A percentile compares a stretch with the other conserved stretches of the same genome.
phyloP scores from a whole-genome alignment of 2,888 invertebrate genomes.

The Leptodirus hochenwartii region DNA sequence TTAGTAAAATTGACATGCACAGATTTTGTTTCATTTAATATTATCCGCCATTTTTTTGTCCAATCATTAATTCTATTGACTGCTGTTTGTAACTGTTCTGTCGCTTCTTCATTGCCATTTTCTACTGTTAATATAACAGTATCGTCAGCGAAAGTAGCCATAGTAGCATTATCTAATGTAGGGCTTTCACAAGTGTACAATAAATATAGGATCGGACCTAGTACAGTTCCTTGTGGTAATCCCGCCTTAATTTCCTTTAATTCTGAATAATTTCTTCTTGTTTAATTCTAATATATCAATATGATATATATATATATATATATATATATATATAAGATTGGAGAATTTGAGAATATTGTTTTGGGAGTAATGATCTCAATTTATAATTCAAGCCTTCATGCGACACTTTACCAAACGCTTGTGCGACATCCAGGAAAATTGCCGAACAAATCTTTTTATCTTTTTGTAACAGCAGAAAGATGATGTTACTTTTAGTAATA shows the following conservation, averaged over 20 bases:
- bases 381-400: slow-evolving; percentile 12
- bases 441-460: slow-evolving; percentile 9
- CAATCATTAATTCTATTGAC: slow-evolving; percentile 4
- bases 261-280: slow-evolving; percentile 9
- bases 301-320: too few relatives aligned
- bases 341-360: slow-evolving; percentile 6
- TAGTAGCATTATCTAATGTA: too few relatives aligned
- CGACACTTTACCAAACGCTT: slow-evolving; percentile 14
- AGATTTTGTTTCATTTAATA: slow-evolving; percentile 6
- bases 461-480: too few relatives aligned
- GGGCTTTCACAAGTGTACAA: slow-evolving; percentile 5
- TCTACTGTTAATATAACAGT: slow-evolving; percentile 8
- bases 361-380: slow-evolving; percentile 8
- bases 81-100: slow-evolving; percentile 6
- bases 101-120: slow-evolving; percentile 5
- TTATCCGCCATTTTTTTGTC: slow-evolving; percentile 7
- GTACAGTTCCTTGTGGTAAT: slow-evolving; percentile 8
- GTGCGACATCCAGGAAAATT: slow-evolving; percentile 11
- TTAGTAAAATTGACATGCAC: slow-evolving; percentile 5
- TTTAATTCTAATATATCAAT: slow-evolving; percentile 9
- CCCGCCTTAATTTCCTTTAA: slow-evolving; percentile 9
- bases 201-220: slow-evolving; percentile 7
- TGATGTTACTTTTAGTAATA: too few relatives aligned
- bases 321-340: slow-evolving; percentile 9
- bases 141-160: slow-evolving; percentile 10